A percentile compares a stretch with the other conserved stretches of the same genome.
Conservation (phyloP, 2,797 vertebrate genomes). For the Otolemur crassicaudatus region DNA sequence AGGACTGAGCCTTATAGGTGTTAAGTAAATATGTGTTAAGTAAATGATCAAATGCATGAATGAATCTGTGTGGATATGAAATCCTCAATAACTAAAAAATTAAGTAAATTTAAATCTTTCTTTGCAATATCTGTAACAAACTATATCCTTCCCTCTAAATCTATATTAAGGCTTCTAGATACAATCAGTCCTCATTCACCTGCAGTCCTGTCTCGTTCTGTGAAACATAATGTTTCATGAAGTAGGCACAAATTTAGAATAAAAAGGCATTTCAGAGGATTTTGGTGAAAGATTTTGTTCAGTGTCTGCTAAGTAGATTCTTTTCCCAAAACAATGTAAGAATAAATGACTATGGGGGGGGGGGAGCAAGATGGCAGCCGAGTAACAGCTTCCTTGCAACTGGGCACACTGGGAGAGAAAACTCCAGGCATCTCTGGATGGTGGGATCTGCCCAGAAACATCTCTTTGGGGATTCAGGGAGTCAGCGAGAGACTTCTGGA, state of each 20-base stretch:
- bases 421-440: too few species aligned
- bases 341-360: not conserved
- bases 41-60: conserved; percentile 12
- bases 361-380: too few species aligned
- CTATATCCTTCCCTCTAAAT: not conserved
- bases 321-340: not conserved
- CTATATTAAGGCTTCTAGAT: not conserved
- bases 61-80: not conserved
- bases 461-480: too few species aligned
- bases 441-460: too few species aligned
- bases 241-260: conserved; percentile 29
- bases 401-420: too few species aligned
- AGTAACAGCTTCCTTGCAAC: too few species aligned
- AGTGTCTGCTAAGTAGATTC: conserved; percentile 49
- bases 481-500: too few species aligned
- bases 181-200: not conserved
- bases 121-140: not conserved
- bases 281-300: conserved; percentile 53
- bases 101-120: not conserved
- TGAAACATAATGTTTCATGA: conserved; percentile 1
- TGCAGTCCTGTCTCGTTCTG: not conserved
- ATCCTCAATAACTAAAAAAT: conserved; percentile 4
- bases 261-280: conserved; percentile 64
- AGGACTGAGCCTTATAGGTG: not conserved
- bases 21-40: conserved; percentile 39